Evolutionary conservation across 2,888 invertebrate species (phyloP).

Genomic region (Taenaris catops): DNA sequence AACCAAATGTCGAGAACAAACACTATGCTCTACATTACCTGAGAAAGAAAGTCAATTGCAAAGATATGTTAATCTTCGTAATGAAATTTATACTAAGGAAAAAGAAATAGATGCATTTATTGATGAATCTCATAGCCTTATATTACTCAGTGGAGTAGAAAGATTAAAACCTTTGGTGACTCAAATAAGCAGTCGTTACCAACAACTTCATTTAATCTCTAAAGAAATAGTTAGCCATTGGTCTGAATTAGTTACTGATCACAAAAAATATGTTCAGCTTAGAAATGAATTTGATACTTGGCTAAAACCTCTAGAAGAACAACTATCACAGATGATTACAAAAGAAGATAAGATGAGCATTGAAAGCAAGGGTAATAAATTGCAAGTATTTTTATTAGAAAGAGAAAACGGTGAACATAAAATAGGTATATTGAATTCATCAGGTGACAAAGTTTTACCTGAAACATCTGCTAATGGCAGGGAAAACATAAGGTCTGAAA

Average conservation of each 20-base stretch:
- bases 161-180: constrained; percentile 92
- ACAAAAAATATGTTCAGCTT: constrained; percentile 87
- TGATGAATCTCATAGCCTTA: constrained; percentile 92
- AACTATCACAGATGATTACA: constrained; percentile 80
- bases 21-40: constrained; percentile 87
- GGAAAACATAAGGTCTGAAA: constrained; percentile 92
- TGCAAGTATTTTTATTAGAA: constrained; percentile 87
- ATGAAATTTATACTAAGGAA: constrained; percentile 89
- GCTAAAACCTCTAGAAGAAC: constrained; percentile 87
- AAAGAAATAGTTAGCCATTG: constrained; percentile 93
- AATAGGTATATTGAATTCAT: constrained; percentile 85
- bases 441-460: constrained; percentile 94
- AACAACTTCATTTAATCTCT: constrained; percentile 87
- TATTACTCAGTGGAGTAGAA: constrained; percentile 91
- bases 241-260: constrained; percentile 91
- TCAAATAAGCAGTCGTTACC: constrained; percentile 93
- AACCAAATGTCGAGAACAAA: constrained; percentile 91
- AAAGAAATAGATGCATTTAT: constrained; percentile 92
- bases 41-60: constrained; percentile 90
- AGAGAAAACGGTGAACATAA: constrained; percentile 91
- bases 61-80: constrained; percentile 85
- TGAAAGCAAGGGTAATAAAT: constrained; percentile 83
- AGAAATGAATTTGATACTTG: constrained; percentile 87
- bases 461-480: constrained; percentile 95
- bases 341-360: constrained; percentile 83